Base-by-base conservation (phyloP, 1,140 invertebrate genomes). In the Cherax quadricarinatus region DNA sequence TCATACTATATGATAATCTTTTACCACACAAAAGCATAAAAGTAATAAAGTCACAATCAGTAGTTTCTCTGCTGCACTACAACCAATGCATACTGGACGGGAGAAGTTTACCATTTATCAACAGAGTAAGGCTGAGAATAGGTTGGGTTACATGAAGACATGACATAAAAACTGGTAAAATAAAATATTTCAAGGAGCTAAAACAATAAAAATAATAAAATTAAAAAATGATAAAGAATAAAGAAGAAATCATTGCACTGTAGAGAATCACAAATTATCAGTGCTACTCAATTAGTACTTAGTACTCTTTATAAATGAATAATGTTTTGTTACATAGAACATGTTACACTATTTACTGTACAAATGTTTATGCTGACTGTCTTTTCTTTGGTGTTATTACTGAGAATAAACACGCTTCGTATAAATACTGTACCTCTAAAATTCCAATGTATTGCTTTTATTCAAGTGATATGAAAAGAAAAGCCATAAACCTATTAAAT, bases 391-490 rank as follows among this genome's bases (percentile, higher is more conserved):
- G 82, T 84, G 82, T 84, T 84, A 57, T 14, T 84, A 84, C 24
- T 84, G 73, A 81, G 21, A 60, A 81, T 88, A 62, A 60, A 88
- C 21, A 88, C 57, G 57, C 73, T 78, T 73, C 9, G 66, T 79
- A 88, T 88, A 88, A 81, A 88, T 88, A 41, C 30, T 41, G 30
- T 41, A 88, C n/a, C 53, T 88, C 9, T 24, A 81, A 60, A 60
- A 62, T 62, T 21, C 12, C 49, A 88, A 12, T 48, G 53, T 88
- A 88, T 88, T 88, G 78, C 57, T 88, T 41, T 16, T 81, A 80
- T 21, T 88, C 57, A 88, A 80, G 86, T 88, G 78, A 88, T 88
- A 88, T 88, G 78, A 81, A 41, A 41, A 41, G 30, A 41, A 62
- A 48, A 60, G 75, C 6, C 41, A 24, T 81, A 81, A 62, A 24